These are phyloP conservation scores for Liopterus haemorrhoidalis DNA, from an alignment of 2,888 invertebrate genomes.

Conservation along the genomic window DNA sequence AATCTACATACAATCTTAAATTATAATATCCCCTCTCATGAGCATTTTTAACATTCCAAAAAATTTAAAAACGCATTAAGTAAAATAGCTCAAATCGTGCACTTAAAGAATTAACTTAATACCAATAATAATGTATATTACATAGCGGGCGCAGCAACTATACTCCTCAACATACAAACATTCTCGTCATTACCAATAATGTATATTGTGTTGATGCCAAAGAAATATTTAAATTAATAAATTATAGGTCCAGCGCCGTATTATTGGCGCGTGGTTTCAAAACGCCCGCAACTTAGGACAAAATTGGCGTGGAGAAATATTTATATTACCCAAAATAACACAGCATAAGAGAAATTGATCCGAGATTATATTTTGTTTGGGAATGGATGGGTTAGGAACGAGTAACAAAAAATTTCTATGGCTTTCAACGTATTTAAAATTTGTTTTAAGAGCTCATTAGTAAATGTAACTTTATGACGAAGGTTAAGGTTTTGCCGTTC, in stretches of 20 bases:
- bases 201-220: constrained; percentile 21
- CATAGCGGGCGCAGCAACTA: constrained; percentile 21
- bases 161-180: constrained; percentile 21
- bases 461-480: neutral
- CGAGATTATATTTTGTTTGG: constrained; percentile 11
- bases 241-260: constrained; percentile 17
- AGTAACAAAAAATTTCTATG: constrained; percentile 9
- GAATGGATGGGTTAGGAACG: constrained; percentile 10
- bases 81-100: constrained; percentile 11
- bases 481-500: constrained; percentile 11
- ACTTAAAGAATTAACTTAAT: constrained; percentile 22
- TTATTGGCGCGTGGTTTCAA: constrained; percentile 24
- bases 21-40: too few species aligned
- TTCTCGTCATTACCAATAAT: constrained; percentile 22
- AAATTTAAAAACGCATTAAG: constrained; percentile 22
- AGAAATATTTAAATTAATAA: constrained; percentile 25
- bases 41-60: constrained; percentile 12
- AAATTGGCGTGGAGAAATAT: constrained; percentile 22
- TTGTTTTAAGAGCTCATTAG: constrained; percentile 17
- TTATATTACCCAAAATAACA: constrained; percentile 23
- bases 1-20: too few species aligned
- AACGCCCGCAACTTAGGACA: constrained; percentile 16
- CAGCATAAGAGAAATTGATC: constrained; percentile 20
- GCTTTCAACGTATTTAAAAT: constrained; percentile 11
- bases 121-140: constrained; percentile 22